Evolutionary conservation across 2,888 invertebrate species (phyloP), one percentile per base, ranked within the genome.

Genomic region (Polietes domitor): DNA sequence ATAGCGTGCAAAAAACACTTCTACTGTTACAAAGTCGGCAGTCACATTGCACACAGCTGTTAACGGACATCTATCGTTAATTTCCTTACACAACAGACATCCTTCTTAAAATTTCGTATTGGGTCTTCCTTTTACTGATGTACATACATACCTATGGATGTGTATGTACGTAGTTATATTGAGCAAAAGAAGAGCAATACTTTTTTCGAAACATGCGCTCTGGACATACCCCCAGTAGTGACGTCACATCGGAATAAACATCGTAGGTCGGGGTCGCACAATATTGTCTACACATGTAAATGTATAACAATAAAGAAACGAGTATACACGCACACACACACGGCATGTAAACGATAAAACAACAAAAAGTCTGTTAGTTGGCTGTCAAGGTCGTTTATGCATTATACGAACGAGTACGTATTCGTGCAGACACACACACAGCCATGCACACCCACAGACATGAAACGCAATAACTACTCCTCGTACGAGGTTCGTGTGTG

Each of bases 191-290:
- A 47, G 3, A 47, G n/a, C 15, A n/a, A 47, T 63, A 32, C 0
- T 7, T 63, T 7, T n/a, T 63, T 63, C 32, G n/a, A 32, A 63
- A 63, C 84, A 84, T 84, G 84, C 84, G 84, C 84, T 79, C 68
- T 83, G 70, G 41, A 32, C 17, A 43, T 68, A 70, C 81, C 76
- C 76, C 81, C 81, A 79, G 80, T 55, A 53, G 78, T 84, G 81
- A 84, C 84, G 84, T 84, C 84, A 84, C 2, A 61, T 21, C 53
- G 37, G 28, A 41, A 65, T n/a, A 72, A 65, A 71, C 63, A 77
- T 61, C 81, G 85, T 85, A 85, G 81, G 84, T 84, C 84, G 84
- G 78, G 84, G 84, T 79, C 81, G 78, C 58, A 37, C 37, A 47
- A 47, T n/a, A 47, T 47, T 58, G 58, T 26, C 55, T 74, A 24